phyloP scores from a whole-genome alignment of 2,113 vertebrate genomes.

The human (Homo sapiens) region DNA sequence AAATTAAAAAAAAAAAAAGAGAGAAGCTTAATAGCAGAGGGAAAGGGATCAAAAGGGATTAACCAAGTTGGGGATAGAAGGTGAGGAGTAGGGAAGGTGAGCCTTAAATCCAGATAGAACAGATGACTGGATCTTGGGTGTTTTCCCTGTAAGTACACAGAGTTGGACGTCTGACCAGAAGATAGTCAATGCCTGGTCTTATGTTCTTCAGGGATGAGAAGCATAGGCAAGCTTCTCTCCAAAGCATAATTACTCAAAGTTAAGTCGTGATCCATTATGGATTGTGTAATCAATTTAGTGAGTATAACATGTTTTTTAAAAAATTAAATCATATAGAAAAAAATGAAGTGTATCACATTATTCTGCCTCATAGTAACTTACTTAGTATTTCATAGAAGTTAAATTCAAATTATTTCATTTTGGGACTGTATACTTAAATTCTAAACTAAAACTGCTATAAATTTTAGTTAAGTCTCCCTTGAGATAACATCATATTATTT shows the following conservation, averaged over 20 bases:
- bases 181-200: neutral
- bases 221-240: neutral
- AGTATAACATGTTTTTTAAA: conserved; percentile 32
- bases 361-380: neutral
- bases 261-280: neutral
- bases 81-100: neutral
- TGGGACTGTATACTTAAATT: conserved; percentile 12
- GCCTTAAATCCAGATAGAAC: neutral
- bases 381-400: conserved; percentile 22
- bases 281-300: conserved; percentile 34
- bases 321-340: conserved; percentile 45
- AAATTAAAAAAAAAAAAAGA: no score
- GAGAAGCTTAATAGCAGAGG: neutral
- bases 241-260: conserved; percentile 31
- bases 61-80: neutral
- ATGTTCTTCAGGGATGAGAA: neutral
- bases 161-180: conserved; percentile 12
- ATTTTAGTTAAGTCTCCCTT: conserved; percentile 45
- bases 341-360: conserved; percentile 18
- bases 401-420: conserved; percentile 52
- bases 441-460: conserved; percentile 7
- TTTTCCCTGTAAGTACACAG: neutral
- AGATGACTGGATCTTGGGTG: neutral
- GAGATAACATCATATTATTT: neutral
- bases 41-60: neutral